phyloP scores from a whole-genome alignment of 30 jellyfish, hydroid and myxozoan species.

The Aurelia sp. region DNA sequence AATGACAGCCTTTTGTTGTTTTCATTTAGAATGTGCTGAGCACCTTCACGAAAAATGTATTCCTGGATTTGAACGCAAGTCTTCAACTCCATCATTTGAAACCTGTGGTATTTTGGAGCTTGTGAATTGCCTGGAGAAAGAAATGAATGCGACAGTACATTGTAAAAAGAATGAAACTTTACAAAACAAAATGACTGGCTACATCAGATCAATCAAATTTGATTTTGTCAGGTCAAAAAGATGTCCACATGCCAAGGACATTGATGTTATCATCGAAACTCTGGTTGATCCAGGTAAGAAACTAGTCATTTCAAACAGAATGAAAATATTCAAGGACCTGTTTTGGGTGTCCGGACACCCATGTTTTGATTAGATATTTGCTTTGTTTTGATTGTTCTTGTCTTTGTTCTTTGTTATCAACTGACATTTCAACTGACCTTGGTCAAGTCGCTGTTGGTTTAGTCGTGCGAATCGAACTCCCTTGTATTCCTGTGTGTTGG shows the following conservation, averaged over 20 bases:
- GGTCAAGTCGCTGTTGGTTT: too few species aligned
- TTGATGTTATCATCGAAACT: conserved; percentile 34
- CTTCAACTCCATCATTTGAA: conserved; percentile 40
- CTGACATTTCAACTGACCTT: too few species aligned
- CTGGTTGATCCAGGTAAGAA: conserved; percentile 54
- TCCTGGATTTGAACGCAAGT: neutral
- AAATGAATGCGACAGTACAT: conserved; percentile 24
- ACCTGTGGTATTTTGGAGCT: conserved; percentile 49
- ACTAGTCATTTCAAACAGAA: neutral
- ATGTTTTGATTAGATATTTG: too few species aligned
- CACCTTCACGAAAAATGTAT: conserved; percentile 44
- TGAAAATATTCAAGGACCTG: too few species aligned
- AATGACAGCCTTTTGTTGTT: too few species aligned
- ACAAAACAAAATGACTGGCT: conserved; percentile 5
- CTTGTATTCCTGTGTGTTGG: too few species aligned
- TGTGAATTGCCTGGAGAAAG: conserved; percentile 44
- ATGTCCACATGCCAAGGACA: conserved; percentile 59
- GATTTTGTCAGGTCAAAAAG: conserved; percentile 40
- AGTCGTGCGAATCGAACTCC: too few species aligned
- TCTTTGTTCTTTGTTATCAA: too few species aligned
- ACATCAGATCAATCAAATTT: conserved; percentile 25
- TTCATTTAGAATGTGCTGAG: conserved; percentile 41
- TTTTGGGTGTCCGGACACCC: too few species aligned
- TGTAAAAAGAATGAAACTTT: conserved; percentile 16
- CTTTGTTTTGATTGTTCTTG: too few species aligned